phyloP scores from a whole-genome alignment of 2,113 vertebrate genomes.

The Hydrochoerus hydrochaeris region DNA sequence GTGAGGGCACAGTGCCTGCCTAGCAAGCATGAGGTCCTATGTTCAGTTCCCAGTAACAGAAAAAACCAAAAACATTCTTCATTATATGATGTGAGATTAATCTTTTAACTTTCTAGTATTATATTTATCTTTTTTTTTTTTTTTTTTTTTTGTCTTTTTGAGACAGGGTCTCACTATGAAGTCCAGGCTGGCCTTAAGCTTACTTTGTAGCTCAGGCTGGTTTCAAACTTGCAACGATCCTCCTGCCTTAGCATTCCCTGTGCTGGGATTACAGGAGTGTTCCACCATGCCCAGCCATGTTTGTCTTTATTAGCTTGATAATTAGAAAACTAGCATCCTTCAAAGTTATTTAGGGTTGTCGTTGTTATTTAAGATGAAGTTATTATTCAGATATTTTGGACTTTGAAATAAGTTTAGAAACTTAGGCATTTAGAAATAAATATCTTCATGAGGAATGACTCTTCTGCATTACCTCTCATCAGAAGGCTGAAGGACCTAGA shows the following conservation, averaged over 20 bases:
- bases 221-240: too few species aligned
- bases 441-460: background rate
- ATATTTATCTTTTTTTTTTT: background rate
- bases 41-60: background rate
- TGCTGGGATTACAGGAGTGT: too few species aligned
- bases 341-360: background rate
- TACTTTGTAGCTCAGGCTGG: too few species aligned
- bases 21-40: background rate
- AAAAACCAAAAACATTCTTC: background rate
- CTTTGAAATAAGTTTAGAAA: slow-evolving; percentile 30
- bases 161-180: too few species aligned
- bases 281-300: background rate
- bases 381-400: background rate
- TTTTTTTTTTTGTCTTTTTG: too few species aligned
- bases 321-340: background rate
- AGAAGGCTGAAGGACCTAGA: background rate
- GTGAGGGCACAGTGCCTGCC: background rate
- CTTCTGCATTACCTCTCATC: background rate
- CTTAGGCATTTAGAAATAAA: background rate
- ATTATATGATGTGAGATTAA: background rate
- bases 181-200: too few species aligned
- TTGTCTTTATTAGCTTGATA: background rate
- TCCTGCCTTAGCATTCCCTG: too few species aligned
- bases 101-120: background rate
- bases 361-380: background rate